Conservation (phyloP, 2,797 vertebrate species). For the Coendou prehensilis region DNA sequence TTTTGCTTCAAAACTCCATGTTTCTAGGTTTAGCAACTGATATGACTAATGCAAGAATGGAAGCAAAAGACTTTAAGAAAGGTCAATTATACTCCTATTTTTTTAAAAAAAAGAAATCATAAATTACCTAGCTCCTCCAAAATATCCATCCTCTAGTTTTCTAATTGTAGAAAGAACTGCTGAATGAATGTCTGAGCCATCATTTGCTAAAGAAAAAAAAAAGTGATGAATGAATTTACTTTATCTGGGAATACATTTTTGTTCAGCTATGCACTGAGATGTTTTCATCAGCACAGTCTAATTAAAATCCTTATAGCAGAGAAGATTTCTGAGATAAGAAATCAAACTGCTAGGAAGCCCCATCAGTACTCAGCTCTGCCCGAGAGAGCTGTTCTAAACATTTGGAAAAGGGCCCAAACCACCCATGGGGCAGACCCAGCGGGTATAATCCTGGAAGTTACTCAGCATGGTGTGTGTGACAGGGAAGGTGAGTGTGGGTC, state of each 20-base stretch:
- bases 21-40: not conserved
- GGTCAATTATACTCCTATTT: not conserved
- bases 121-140: conserved; percentile 96
- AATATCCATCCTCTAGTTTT: conserved; percentile 98
- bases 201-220: conserved; percentile 92
- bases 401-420: conserved; percentile 28
- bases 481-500: conserved; percentile 97
- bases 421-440: not conserved
- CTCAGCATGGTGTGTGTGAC: conserved; percentile 97
- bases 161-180: conserved; percentile 95
- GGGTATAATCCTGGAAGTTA: conserved; percentile 83
- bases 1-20: conserved; percentile 5
- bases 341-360: conserved; percentile 15
- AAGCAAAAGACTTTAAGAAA: conserved; percentile 61
- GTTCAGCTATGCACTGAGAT: not conserved
- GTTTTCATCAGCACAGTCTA: conserved; percentile 42
- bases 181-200: conserved; percentile 95
- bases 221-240: conserved; percentile 72
- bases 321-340: conserved; percentile 57
- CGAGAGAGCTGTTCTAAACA: not conserved
- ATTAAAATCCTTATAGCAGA: conserved; percentile 51
- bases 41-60: not conserved
- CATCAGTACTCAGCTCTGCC: not conserved
- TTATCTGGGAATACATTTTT: conserved; percentile 10
- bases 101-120: not conserved